Evolutionary conservation across 1,140 invertebrate species (phyloP).

Genomic region (Akabosia matsudoensis): DNA sequence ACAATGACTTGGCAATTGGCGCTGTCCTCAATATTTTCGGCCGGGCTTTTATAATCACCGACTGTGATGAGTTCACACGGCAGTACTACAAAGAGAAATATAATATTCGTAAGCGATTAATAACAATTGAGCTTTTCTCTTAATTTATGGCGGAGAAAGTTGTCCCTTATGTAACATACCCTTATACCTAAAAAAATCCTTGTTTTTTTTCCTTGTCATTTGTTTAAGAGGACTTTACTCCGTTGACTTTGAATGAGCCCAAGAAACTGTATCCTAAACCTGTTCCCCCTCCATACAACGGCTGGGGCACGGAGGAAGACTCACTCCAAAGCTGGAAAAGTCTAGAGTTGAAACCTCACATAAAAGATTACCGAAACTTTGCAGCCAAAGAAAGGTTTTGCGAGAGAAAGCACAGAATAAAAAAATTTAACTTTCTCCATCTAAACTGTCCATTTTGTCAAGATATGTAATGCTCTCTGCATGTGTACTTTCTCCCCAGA

Average conservation of each 20-base stretch:
- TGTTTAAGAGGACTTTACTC: constrained; percentile 57
- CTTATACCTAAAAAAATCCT: neutral
- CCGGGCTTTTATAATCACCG: constrained; percentile 71
- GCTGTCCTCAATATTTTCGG: constrained; percentile 74
- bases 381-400: constrained; percentile 41
- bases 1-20: constrained; percentile 75
- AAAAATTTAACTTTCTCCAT: no score
- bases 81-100: constrained; percentile 73
- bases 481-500: constrained; percentile 22
- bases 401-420: neutral
- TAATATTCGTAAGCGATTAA: constrained; percentile 54
- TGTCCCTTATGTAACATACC: no score
- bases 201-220: constrained; percentile 44
- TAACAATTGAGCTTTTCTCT: constrained; percentile 46
- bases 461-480: neutral
- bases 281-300: constrained; percentile 31
- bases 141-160: no score
- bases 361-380: constrained; percentile 36
- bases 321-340: constrained; percentile 43
- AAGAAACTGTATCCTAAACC: constrained; percentile 30
- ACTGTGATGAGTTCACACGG: constrained; percentile 82
- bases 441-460: neutral
- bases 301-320: constrained; percentile 47
- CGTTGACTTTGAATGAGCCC: constrained; percentile 43
- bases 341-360: constrained; percentile 40